Base-by-base conservation (phyloP, 2,888 invertebrate species). In the Athalia circularis region DNA sequence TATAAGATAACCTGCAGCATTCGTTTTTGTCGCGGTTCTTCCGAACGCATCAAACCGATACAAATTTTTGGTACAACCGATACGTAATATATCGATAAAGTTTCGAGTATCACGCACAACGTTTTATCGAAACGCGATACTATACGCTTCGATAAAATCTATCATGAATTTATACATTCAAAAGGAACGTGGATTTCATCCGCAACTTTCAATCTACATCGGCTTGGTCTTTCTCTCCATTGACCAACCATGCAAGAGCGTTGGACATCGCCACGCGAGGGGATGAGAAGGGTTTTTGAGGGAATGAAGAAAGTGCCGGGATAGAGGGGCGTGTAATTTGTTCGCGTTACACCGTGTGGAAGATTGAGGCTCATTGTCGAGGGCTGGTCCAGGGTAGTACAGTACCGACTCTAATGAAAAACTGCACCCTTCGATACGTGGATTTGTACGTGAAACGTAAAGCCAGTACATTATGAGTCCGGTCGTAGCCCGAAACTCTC, bases 271-370 rank as follows among this genome's bases (percentile, higher is more conserved):
- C 72, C 9, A 45, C 43, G 47, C 72, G 72, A 72, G 47, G 72
- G 72, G 72, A 59, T 13, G 5, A 45, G 59, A 72, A 72, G 13
- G 72, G 72, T 57, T 72, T 13, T 13, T 59, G 59, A 47, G 68
- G 15, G 45, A 59, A 59, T 11, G 47, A 8, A 47, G 13, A 72
- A 72, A 59, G 47, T 54, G 57, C 47, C 57, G 15, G 59, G 47
- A 9, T 72, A 5, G 47, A 72, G 72, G 65, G 79, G 75, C 81
- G 80, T 82, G 85, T 85, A 86, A 86, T 86, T 86, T 86, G 86
- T 86, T 82, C 84, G 83, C 82, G 86, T 86, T 86, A 85, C 82
- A 82, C 82, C 84, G 83, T 84, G 83, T 76, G 84, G 81, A 83
- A 83, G 80, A 83, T 83, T 81, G 82, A 83, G 81, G 82, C 79